Conservation (phyloP, 2,113 vertebrate genomes). For the Planiliza haematocheilus region DNA sequence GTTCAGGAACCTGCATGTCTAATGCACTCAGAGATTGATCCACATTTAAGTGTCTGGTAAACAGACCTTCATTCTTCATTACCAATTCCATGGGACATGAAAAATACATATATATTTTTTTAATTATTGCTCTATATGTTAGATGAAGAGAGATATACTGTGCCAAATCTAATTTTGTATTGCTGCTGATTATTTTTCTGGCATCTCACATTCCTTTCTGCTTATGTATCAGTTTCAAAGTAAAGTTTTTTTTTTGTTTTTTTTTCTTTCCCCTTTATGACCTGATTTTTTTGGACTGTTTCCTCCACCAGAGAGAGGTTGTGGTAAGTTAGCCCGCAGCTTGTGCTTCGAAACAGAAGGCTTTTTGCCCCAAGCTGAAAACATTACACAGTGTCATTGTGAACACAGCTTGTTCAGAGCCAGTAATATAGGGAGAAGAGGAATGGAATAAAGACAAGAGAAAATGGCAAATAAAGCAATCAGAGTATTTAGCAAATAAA, state of each 20-base stretch:
- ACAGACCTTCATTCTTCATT: neutral
- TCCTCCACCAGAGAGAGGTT: slow-evolving; percentile 51
- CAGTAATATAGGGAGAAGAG: slow-evolving; percentile 46
- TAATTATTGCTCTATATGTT: neutral
- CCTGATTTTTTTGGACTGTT: slow-evolving; percentile 63
- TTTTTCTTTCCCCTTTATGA: slow-evolving; percentile 49
- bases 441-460: slow-evolving; percentile 33
- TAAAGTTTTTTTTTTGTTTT: neutral
- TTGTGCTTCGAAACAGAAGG: slow-evolving; percentile 71
- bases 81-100: neutral
- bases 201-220: neutral
- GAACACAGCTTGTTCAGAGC: slow-evolving; percentile 70
- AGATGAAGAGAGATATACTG: neutral
- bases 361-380: slow-evolving; percentile 75
- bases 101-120: neutral
- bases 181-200: slow-evolving; percentile 2
- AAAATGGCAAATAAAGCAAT: slow-evolving; percentile 75
- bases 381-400: slow-evolving; percentile 77
- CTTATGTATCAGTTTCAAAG: slow-evolving; percentile 32
- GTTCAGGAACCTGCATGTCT: slow-evolving; percentile 11
- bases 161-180: neutral
- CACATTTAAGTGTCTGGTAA: slow-evolving; percentile 3
- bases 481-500: slow-evolving; percentile 82
- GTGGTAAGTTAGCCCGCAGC: slow-evolving; percentile 70
- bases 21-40: slow-evolving; percentile 13